Evolutionary conservation across 2,113 vertebrate genomes (phyloP).

Genomic region (Lycaon pictus): DNA sequence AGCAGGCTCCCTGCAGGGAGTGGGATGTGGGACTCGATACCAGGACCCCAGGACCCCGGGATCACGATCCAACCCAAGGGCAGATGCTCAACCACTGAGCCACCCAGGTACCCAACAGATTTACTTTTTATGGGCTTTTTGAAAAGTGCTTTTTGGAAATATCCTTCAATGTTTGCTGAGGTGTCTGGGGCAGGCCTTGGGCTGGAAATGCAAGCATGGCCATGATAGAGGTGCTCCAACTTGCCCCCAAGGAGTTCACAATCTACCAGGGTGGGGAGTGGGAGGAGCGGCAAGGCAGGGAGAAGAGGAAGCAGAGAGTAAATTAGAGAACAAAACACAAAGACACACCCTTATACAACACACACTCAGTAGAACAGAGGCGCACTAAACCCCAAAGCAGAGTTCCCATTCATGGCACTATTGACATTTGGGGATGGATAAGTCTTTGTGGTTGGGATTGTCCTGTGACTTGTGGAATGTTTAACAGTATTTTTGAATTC

Average conservation of each 20-base stretch:
- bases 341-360: neutral
- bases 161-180: neutral
- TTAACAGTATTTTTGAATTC: neutral
- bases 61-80: too few relatives aligned
- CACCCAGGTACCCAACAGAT: too few relatives aligned
- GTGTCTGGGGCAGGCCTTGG: neutral
- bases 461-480: neutral
- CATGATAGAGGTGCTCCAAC: neutral
- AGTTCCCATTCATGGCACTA: neutral
- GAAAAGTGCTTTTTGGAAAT: neutral
- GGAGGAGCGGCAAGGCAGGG: fast-evolving
- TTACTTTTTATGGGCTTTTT: neutral
- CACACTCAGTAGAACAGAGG: neutral
- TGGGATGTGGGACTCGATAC: too few relatives aligned
- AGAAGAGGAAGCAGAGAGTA: neutral
- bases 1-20: too few relatives aligned
- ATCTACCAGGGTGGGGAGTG: neutral
- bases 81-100: too few relatives aligned
- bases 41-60: too few relatives aligned
- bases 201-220: neutral
- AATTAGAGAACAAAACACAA: neutral
- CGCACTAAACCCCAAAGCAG: too few relatives aligned
- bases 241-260: neutral
- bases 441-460: neutral
- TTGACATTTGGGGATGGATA: neutral